These are phyloP conservation scores for Marmota flaviventris DNA, from an alignment of 2,113 vertebrate species.

Conservation along the genomic window DNA sequence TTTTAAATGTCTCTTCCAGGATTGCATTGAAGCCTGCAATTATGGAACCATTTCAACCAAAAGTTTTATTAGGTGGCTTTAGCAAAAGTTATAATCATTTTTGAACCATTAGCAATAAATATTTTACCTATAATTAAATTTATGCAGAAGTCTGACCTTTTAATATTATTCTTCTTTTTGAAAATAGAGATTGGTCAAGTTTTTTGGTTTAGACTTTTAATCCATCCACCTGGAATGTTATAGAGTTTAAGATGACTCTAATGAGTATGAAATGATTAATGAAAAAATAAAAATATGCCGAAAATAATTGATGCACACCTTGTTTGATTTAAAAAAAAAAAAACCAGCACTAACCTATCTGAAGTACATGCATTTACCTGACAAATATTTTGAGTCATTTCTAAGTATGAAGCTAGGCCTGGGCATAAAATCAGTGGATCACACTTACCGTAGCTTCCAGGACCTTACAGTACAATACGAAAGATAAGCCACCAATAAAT, in stretches of 20 bases:
- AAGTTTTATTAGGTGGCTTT: constrained; percentile 55
- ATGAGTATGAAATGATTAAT: background rate
- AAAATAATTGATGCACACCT: constrained; percentile 5
- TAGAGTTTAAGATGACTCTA: background rate
- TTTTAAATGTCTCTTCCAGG: constrained; percentile 18
- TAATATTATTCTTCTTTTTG: constrained; percentile 14
- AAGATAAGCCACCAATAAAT: background rate
- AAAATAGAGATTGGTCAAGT: background rate
- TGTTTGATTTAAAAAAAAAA: constrained; percentile 6
- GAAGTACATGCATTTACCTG: background rate
- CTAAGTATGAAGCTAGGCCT: background rate
- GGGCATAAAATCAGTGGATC: background rate
- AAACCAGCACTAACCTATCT: background rate
- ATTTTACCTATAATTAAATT: constrained; percentile 18
- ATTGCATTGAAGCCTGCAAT: constrained; percentile 44
- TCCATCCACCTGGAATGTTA: background rate
- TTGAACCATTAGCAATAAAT: background rate
- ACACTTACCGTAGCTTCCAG: background rate
- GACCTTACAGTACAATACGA: background rate
- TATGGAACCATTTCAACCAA: constrained; percentile 13
- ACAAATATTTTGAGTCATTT: background rate
- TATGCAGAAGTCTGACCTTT: constrained; percentile 45
- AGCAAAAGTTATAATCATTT: constrained; percentile 11
- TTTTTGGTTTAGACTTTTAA: background rate
- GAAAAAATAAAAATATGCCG: background rate